Conservation (phyloP, 2,113 vertebrate species). For the Xiphophorus maculatus region DNA sequence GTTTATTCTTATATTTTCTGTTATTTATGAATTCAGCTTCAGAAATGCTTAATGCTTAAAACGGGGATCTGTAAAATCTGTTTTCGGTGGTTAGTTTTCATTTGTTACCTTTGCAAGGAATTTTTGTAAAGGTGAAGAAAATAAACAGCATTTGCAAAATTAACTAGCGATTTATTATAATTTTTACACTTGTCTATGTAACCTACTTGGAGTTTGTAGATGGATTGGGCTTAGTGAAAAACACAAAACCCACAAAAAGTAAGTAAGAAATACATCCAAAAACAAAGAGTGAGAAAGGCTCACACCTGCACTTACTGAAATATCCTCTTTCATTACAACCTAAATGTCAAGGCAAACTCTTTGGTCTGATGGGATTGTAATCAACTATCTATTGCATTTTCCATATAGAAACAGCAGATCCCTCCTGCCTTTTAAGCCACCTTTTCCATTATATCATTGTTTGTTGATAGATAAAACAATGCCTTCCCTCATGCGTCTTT, state of each 20-base stretch:
- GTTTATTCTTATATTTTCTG: too few relatives aligned
- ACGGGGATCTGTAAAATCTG: too few relatives aligned
- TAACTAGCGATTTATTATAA: too few relatives aligned
- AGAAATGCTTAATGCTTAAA: too few relatives aligned
- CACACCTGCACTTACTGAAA: conserved; percentile 27
- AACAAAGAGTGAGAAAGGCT: conserved; percentile 22
- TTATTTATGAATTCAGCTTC: too few relatives aligned
- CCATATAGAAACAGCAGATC: conserved; percentile 4
- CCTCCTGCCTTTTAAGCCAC: conserved; percentile 2
- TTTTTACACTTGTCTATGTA: too few relatives aligned
- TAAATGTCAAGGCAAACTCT: conserved; percentile 40
- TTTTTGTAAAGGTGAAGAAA: too few relatives aligned
- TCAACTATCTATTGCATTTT: conserved; percentile 20
- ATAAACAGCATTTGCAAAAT: too few relatives aligned
- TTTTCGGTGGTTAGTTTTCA: too few relatives aligned
- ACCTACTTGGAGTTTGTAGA: too few relatives aligned
- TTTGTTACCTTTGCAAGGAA: too few relatives aligned
- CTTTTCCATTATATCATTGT: conserved; percentile 22
- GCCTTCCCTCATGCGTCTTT: conserved; percentile 6
- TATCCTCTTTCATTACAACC: conserved; percentile 7
- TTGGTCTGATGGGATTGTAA: conserved; percentile 27
- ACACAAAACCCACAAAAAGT: conserved; percentile 32
- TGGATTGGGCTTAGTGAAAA: conserved; percentile 40
- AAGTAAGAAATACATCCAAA: conserved; percentile 40
- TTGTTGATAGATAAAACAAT: conserved; percentile 45